These are phyloP conservation scores for Eclectus roratus DNA, from an alignment of 2,113 vertebrate species.

Conservation along the genomic window DNA sequence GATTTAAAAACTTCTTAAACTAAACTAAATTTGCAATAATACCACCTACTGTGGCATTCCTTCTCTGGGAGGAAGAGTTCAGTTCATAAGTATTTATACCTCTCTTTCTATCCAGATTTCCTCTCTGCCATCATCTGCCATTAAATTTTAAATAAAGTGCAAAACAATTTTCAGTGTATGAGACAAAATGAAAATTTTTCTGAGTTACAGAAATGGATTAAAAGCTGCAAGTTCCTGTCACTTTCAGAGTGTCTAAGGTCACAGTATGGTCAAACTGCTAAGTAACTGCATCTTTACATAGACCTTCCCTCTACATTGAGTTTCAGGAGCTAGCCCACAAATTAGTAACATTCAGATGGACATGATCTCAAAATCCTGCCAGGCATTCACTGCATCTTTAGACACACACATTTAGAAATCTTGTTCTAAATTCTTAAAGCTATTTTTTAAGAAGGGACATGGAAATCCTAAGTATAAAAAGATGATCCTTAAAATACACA, in stretches of 20 bases:
- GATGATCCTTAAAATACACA: not conserved
- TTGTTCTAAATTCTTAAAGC: not conserved
- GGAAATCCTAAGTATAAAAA: not conserved
- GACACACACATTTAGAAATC: not conserved
- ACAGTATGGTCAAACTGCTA: not conserved
- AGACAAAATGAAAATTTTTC: not conserved
- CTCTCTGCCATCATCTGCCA: not conserved
- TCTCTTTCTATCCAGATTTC: not conserved
- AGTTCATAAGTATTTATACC: not conserved
- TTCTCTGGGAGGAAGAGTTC: not conserved
- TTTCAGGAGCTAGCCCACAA: not conserved
- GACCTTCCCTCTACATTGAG: accelerated
- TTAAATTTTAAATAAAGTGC: not conserved
- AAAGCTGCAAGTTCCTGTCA: not conserved
- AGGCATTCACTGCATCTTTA: not conserved
- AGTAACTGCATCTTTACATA: not conserved
- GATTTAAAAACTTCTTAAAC: not conserved
- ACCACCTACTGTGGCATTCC: not conserved
- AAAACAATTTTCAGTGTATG: not conserved
- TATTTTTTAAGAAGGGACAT: not conserved
- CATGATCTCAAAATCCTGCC: not conserved
- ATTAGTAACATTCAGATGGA: not conserved
- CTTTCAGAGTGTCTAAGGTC: not conserved
- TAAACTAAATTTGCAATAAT: not conserved
- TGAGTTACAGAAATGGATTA: not conserved